phyloP scores from a whole-genome alignment of 2,113 vertebrate species.

The Pristiophorus japonicus region DNA sequence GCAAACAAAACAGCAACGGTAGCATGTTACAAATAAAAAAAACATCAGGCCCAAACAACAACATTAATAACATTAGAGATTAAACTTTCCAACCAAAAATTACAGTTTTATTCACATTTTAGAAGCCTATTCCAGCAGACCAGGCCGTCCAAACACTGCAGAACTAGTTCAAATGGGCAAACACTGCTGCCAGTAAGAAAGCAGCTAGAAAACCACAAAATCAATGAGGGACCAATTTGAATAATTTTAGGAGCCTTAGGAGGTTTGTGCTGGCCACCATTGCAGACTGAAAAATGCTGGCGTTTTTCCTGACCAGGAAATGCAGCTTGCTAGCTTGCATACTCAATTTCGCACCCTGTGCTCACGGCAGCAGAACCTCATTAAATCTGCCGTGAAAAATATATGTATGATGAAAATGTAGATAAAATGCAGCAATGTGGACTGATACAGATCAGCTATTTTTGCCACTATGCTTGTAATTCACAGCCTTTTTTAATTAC shows the following conservation, averaged over 20 bases:
- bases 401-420: neutral
- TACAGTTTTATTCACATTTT: neutral
- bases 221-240: neutral
- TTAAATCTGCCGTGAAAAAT: neutral
- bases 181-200: neutral
- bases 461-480: too few species aligned
- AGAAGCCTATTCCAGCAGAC: neutral
- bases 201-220: neutral
- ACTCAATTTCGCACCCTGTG: neutral
- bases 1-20: neutral
- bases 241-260: neutral
- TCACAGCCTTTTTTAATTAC: too few species aligned
- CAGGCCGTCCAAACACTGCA: neutral
- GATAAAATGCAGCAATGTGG: neutral
- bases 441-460: too few species aligned
- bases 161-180: neutral
- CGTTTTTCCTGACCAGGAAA: neutral
- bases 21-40: neutral
- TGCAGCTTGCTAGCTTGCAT: neutral
- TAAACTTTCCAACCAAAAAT: neutral
- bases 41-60: too few species aligned
- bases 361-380: neutral
- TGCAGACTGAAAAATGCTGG: constrained; percentile 5
- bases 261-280: neutral
- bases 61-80: neutral